These are phyloP conservation scores for Drosophila albomicans DNA, from an alignment of 1,140 invertebrate genomes.

Conservation along the genomic window DNA sequence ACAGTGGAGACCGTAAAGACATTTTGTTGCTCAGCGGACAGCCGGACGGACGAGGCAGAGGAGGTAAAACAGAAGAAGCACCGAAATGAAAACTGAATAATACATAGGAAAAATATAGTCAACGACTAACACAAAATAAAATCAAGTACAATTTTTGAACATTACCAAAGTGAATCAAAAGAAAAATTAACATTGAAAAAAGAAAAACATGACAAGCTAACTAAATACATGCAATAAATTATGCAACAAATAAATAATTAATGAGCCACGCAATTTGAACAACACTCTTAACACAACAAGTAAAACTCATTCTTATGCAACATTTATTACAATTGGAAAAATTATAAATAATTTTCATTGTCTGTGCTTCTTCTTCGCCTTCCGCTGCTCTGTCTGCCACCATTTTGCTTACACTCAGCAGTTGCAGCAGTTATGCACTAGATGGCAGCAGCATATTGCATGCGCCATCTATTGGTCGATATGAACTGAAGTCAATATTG, in stretches of 20 bases:
- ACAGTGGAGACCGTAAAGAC: slow-evolving; percentile 26
- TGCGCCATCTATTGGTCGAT: slow-evolving; percentile 69
- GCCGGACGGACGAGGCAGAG: slow-evolving; percentile 31
- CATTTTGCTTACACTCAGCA: neutral
- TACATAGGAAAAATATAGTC: neutral
- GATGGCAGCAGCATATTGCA: slow-evolving; percentile 56
- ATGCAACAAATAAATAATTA: slow-evolving; percentile 7
- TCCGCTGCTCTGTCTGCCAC: neutral
- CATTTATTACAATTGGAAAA: neutral
- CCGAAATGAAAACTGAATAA: slow-evolving; percentile 6
- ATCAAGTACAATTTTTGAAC: neutral
- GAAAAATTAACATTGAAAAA: neutral
- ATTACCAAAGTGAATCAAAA: neutral
- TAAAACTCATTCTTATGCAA: neutral
- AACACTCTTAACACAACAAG: neutral
- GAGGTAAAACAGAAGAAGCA: neutral
- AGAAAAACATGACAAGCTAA: neutral
- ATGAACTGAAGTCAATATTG: slow-evolving; percentile 16
- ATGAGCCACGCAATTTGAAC: neutral
- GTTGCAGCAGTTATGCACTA: slow-evolving; percentile 50
- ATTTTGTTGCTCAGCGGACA: slow-evolving; percentile 24
- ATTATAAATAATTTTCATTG: neutral
- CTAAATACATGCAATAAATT: neutral
- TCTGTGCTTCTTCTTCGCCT: slow-evolving; percentile 9
- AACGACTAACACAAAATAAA: neutral